Base-by-base conservation (phyloP, 2,888 invertebrate species). In the Cyaniris semiargus region DNA sequence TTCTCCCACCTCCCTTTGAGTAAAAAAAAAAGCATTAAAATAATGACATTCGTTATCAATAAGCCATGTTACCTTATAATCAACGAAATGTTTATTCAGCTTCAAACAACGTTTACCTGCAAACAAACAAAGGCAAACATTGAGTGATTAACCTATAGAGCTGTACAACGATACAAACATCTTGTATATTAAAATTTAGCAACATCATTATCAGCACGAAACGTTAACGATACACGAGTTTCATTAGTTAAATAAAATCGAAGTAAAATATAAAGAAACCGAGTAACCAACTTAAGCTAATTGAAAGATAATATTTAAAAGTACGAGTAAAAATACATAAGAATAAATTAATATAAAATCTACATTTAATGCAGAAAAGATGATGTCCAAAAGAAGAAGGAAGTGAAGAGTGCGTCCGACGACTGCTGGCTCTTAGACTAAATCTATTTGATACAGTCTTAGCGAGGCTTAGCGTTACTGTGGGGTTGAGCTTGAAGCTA, bases 21-120 rank as follows among this genome's bases (percentile, higher is more conserved):
- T 44, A 15, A 72, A 72, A 71, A 71, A n/a, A 71, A 38, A 44
- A 21, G 6, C 4, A 72, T 72, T 72, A 72, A 21, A 72, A 72
- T 72, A 72, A 72, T 44, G 13, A 44, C 1, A 44, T 44, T 44
- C 53, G 48, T 48, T 27, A 53, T 53, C 74, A 74, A 74, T 74
- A 53, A 74, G 48, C 48, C 74, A 53, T 74, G 72, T 72, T 72
- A 74, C 74, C 74, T 74, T 48, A 44, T 48, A 48, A 74, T 74
- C 53, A 74, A 74, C 74, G 53, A 48, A 72, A 48, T 27, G 74
- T 74, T 74, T 74, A 48, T 74, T 48, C 74, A 74, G 44, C 48
- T 23, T 74, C 78, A 78, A 79, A 78, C 79, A 77, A 77, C 78
- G 70, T 78, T 78, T 80, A 80, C 80, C 80, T 80, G 80, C 60